Evolutionary conservation across 2,113 vertebrate species (phyloP).

Genomic region (Phodopus roborovskii): DNA sequence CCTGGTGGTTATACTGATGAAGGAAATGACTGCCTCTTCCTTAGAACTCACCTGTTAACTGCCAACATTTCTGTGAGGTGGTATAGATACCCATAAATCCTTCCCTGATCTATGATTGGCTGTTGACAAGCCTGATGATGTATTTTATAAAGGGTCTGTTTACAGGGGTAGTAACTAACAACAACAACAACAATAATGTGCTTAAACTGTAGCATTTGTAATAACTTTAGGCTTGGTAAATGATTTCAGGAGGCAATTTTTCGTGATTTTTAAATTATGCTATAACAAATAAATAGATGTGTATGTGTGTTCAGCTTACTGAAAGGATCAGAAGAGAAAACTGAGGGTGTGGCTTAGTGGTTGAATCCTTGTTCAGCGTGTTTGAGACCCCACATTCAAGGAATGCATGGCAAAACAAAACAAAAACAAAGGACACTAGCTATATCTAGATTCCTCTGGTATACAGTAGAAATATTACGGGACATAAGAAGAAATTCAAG

Average conservation of each 20-base stretch:
- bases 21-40: background rate
- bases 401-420: background rate
- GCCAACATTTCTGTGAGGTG: no score
- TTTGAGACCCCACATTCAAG: background rate
- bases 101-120: background rate
- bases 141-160: background rate
- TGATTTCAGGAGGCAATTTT: background rate
- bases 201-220: background rate
- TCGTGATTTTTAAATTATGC: background rate
- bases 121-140: background rate
- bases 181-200: background rate
- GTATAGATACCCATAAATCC: background rate
- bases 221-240: background rate
- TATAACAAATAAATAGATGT: background rate
- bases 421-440: background rate
- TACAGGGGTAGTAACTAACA: background rate
- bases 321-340: background rate
- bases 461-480: background rate
- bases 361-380: background rate
- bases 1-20: background rate
- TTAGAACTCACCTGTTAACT: background rate
- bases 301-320: background rate
- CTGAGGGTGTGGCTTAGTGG: background rate
- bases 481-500: background rate
- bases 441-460: background rate